Percentiles rank a stretch among this genome's conserved stretches.
phyloP scores from a whole-genome alignment of 2,888 invertebrate species.

The Hipparchia sbordonii region DNA sequence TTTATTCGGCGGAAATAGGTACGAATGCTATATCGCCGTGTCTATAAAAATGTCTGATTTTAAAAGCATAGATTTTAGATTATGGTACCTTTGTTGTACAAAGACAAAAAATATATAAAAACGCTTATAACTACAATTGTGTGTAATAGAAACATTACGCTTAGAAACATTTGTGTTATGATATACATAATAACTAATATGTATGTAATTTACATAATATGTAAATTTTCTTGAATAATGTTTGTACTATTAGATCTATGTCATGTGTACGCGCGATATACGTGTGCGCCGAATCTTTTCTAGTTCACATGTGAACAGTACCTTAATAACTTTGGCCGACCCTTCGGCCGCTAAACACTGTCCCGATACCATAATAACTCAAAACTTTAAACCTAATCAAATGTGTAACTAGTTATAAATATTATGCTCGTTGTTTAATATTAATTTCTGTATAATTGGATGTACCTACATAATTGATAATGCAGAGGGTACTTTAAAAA shows the following conservation, averaged over 20 bases:
- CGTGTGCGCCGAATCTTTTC: conserved; percentile 65
- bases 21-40: conserved; percentile 52
- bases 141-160: conserved; percentile 80
- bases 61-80: conserved; percentile 51
- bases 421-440: conserved; percentile 54
- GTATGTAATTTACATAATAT: conserved; percentile 56
- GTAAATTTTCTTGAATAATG: conserved; percentile 76
- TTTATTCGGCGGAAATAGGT: conserved; percentile 57
- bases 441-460: conserved; percentile 53
- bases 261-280: conserved; percentile 48
- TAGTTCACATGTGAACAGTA: conserved; percentile 55
- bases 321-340: conserved; percentile 26
- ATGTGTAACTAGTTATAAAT: conserved; percentile 63
- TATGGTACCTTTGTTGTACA: conserved; percentile 54
- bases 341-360: conserved; percentile 48
- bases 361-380: conserved; percentile 50
- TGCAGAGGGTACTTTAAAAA: conserved; percentile 27
- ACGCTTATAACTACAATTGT: conserved; percentile 74
- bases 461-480: conserved; percentile 47
- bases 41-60: conserved; percentile 65
- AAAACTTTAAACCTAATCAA: conserved; percentile 48
- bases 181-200: conserved; percentile 58
- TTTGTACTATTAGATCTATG: conserved; percentile 81
- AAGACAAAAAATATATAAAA: conserved; percentile 59
- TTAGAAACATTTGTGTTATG: conserved; percentile 75